These are phyloP conservation scores for Hippopotamyrus pictus DNA, from an alignment of 2,797 vertebrate genomes.

Conservation along the genomic window DNA sequence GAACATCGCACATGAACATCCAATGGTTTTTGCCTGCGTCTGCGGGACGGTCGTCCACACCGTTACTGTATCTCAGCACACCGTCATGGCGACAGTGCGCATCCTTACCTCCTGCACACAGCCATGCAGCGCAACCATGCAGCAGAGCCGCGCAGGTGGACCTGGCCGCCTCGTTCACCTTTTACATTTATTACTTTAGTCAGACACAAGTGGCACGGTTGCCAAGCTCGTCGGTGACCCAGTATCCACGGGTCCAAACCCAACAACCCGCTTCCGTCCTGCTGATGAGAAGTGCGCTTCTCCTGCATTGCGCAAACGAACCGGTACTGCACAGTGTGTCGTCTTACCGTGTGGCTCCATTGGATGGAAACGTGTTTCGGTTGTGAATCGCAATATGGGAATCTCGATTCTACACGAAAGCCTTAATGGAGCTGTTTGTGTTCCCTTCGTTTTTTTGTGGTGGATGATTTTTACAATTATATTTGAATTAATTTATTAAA, in stretches of 20 bases:
- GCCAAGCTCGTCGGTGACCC: neutral
- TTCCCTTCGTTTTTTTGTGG: neutral
- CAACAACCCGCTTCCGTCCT: neutral
- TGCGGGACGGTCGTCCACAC: neutral
- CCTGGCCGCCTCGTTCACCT: neutral
- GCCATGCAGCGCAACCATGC: neutral
- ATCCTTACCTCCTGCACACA: neutral
- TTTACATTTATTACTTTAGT: neutral
- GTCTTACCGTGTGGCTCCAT: neutral
- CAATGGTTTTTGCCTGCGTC: neutral
- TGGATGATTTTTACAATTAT: neutral
- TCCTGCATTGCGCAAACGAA: neutral
- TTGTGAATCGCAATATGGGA: neutral
- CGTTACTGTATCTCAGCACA: neutral
- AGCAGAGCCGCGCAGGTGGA: neutral
- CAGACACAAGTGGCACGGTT: neutral
- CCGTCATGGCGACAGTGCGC: neutral
- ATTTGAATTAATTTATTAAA: slow-evolving; percentile 5
- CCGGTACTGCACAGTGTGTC: neutral
- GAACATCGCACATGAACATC: neutral
- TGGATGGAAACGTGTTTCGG: neutral
- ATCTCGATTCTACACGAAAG: neutral
- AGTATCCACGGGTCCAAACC: neutral
- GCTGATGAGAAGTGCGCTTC: neutral
- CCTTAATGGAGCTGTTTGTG: neutral